Conservation (phyloP, 2,113 vertebrate genomes). For the Micromys minutus region DNA sequence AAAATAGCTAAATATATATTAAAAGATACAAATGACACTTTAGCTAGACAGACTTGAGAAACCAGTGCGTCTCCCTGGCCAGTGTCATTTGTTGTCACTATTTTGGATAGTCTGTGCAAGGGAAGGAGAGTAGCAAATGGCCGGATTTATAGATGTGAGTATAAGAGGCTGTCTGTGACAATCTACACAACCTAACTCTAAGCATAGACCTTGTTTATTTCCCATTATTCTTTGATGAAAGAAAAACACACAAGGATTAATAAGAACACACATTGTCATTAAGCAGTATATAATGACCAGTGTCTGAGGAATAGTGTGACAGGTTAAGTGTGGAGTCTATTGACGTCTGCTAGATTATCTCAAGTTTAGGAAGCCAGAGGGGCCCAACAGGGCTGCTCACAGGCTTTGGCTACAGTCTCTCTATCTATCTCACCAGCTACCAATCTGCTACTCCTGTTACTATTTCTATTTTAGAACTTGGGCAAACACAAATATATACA, state of each 20-base stretch:
- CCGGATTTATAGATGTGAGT: neutral
- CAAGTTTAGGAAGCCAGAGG: neutral
- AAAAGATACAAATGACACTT: slow-evolving; percentile 25
- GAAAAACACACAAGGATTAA: neutral
- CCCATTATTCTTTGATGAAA: neutral
- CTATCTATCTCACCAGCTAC: neutral
- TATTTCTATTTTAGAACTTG: neutral
- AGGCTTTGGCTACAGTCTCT: neutral
- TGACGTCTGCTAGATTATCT: neutral
- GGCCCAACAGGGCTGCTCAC: neutral
- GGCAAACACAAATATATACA: neutral
- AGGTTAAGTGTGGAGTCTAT: neutral
- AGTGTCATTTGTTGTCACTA: neutral
- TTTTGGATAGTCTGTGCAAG: neutral
- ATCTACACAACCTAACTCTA: neutral
- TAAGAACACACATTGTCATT: neutral
- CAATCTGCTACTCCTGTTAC: neutral
- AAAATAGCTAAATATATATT: neutral
- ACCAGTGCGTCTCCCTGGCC: neutral
- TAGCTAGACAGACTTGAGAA: neutral
- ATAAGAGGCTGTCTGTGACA: neutral
- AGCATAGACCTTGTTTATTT: neutral
- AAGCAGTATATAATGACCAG: neutral
- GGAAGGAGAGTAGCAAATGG: neutral
- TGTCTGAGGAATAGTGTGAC: neutral